These are phyloP conservation scores for Desmodus rotundus DNA, from an alignment of 2,113 vertebrate genomes.

Conservation along the genomic window DNA sequence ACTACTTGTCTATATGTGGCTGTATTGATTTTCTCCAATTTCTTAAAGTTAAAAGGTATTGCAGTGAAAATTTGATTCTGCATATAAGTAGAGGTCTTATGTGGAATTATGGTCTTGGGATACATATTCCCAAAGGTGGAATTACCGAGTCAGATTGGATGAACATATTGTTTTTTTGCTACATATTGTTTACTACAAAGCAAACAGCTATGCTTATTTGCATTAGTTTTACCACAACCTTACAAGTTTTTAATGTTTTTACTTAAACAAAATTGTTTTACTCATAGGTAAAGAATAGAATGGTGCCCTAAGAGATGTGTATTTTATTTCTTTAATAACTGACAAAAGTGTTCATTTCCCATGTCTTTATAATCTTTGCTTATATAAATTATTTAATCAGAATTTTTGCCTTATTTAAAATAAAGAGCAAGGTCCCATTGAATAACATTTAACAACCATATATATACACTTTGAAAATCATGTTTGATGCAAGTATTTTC, in stretches of 20 bases:
- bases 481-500: background rate
- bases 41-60: background rate
- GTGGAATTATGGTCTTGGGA: background rate
- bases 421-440: background rate
- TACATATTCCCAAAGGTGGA: conserved; percentile 15
- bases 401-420: background rate
- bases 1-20: background rate
- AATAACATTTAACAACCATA: background rate
- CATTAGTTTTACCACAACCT: background rate
- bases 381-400: background rate
- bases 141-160: background rate
- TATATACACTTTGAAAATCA: background rate
- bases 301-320: background rate
- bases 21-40: background rate
- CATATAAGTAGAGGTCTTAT: background rate
- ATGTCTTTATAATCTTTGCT: background rate
- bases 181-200: conserved; percentile 3
- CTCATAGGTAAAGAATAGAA: background rate
- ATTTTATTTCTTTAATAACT: background rate
- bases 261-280: background rate
- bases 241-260: background rate
- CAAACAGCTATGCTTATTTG: background rate
- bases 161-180: background rate
- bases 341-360: background rate
- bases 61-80: background rate